These are phyloP conservation scores for Phoxinus dragarum DNA, from an alignment of 2,797 vertebrate species.

Conservation along the genomic window DNA sequence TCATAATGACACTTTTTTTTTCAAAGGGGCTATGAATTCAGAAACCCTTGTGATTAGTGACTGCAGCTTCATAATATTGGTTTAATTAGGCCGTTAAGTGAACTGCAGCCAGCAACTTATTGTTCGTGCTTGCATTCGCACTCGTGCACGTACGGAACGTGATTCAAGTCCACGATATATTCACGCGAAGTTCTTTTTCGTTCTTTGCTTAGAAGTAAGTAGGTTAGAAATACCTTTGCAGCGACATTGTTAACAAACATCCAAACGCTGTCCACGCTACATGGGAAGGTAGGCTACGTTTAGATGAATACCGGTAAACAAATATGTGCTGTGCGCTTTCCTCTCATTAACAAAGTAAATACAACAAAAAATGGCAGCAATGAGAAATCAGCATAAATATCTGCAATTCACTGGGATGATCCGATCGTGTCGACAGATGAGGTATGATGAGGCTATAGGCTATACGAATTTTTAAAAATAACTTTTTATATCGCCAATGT, in stretches of 20 bases:
- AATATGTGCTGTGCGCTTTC: not conserved
- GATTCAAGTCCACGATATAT: not conserved
- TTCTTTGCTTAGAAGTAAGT: not conserved
- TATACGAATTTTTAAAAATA: too few species aligned
- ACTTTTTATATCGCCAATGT: too few species aligned
- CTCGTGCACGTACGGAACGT: too few species aligned
- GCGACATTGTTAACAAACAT: not conserved
- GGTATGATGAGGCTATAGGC: not conserved
- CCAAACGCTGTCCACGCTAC: too few species aligned
- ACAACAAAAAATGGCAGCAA: not conserved
- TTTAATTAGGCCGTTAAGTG: not conserved
- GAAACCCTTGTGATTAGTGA: not conserved
- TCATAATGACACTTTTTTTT: not conserved
- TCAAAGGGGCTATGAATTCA: not conserved
- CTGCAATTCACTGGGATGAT: not conserved
- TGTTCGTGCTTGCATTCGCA: too few species aligned
- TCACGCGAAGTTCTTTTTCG: not conserved
- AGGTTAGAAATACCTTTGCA: not conserved
- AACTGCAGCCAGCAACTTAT: not conserved
- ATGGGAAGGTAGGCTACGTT: too few species aligned
- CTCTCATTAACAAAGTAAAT: not conserved
- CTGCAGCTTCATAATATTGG: too few species aligned
- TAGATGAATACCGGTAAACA: not conserved
- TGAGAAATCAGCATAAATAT: not conserved
- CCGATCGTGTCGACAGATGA: not conserved